These are phyloP conservation scores for Boloria euphrosyne DNA, from an alignment of 2,888 invertebrate species.

Conservation along the genomic window DNA sequence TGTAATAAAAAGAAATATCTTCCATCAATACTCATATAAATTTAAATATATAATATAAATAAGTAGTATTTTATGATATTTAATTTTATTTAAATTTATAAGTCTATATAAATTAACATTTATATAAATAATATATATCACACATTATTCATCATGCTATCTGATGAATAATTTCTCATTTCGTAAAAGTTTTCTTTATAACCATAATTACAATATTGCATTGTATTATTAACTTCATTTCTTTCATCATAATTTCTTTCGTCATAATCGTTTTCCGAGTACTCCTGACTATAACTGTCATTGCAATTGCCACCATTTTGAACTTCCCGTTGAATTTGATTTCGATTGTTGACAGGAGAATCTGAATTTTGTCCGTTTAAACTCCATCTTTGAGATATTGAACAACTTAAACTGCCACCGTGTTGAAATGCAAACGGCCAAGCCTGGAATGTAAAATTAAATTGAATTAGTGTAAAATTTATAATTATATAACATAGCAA, in stretches of 20 bases:
- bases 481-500: neutral
- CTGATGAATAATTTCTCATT: slow-evolving; percentile 64
- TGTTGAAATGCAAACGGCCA: slow-evolving; percentile 92
- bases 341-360: slow-evolving; percentile 37
- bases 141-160: slow-evolving; percentile 63
- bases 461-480: neutral
- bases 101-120: neutral
- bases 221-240: slow-evolving; percentile 53
- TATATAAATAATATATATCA: slow-evolving; percentile 40
- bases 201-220: slow-evolving; percentile 69
- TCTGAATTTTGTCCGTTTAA: slow-evolving; percentile 55
- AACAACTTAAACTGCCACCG: slow-evolving; percentile 74
- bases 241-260: slow-evolving; percentile 66
- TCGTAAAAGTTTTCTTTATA: slow-evolving; percentile 73
- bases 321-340: slow-evolving; percentile 43
- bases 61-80: neutral
- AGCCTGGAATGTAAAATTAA: slow-evolving; percentile 81
- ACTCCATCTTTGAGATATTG: slow-evolving; percentile 73
- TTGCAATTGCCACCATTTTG: slow-evolving; percentile 37
- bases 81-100: neutral
- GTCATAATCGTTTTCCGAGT: slow-evolving; percentile 70
- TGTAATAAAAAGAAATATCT: too few relatives aligned
- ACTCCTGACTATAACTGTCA: slow-evolving; percentile 57
- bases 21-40: too few relatives aligned
- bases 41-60: neutral